Base-by-base conservation (phyloP, 1,140 invertebrate species). In the Alviniconcha marisindica region DNA sequence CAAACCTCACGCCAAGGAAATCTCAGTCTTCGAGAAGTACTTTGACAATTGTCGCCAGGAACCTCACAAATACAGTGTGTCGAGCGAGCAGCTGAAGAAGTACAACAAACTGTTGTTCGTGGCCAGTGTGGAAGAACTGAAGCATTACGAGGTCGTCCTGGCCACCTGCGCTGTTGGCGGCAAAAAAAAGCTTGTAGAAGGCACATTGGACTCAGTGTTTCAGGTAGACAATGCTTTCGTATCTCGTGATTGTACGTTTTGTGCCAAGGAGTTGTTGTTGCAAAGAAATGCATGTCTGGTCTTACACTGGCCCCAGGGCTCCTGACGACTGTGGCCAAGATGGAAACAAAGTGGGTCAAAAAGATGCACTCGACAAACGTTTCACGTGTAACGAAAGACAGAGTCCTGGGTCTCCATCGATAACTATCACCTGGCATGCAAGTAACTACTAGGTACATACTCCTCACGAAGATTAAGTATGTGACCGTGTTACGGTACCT, bases 1-100 rank as follows among this genome's bases (percentile, higher is more conserved):
- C 12, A 89, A 89, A 40, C 87, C 86, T 1, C 83, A 87, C 81
- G 87, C 88, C 10, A 84, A 85, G n/a, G 84, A 89, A 66, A 86
- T 90, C 18, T 80, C 40, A 38, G 71, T 56, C 15, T 88, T 83
- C 69, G 88, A 90, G 74, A 82, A 79, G 31, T 54, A 31, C 18
- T 89, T 74, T 5, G 36, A 80, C 24, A 82, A 74, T 36, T 81
- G 78, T 38, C 78, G 38, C 38, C 18, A 40, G 38, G 38, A 66
- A 18, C 78, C 78, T 4, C 21, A 69, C n/a, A 42, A 28, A 36
- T 36, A 76, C 63, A 79, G 73, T 18, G 81, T 84, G 56, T 56
- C 40, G 10, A 33, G 42, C 36, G 83, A 78, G 56, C n/a, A 83
- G 28, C 63, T 87, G 12, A 80, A 84, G 38, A 51, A 73, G 38